phyloP scores from a whole-genome alignment of 2,888 invertebrate genomes.

The Omphaloscelis lunosa region DNA sequence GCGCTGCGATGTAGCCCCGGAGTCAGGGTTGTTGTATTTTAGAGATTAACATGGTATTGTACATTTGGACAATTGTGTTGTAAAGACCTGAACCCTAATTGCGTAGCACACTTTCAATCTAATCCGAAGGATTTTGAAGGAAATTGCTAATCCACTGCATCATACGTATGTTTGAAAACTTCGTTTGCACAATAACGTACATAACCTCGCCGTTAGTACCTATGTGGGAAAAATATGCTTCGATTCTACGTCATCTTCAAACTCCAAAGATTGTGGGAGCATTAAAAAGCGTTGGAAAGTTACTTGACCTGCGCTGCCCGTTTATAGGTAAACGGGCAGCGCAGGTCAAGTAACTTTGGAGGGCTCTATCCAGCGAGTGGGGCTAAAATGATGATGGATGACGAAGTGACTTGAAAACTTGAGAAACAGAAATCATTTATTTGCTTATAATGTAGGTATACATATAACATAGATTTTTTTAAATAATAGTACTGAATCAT shows the following conservation, averaged over 20 bases:
- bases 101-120: background rate
- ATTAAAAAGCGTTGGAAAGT: background rate
- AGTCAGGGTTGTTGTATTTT: constrained; percentile 35
- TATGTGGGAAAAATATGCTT: background rate
- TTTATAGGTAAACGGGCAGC: background rate
- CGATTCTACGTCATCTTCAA: background rate
- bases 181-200: background rate
- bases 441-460: too few relatives aligned
- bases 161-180: background rate
- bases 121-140: background rate
- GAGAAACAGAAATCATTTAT: too few relatives aligned
- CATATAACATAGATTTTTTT: too few relatives aligned
- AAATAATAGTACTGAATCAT: too few relatives aligned
- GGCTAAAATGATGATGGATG: background rate
- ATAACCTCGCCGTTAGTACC: background rate
- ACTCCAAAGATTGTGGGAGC: background rate
- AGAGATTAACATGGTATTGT: background rate
- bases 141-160: background rate
- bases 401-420: background rate
- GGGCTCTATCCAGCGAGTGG: too few relatives aligned
- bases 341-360: background rate
- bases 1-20: constrained; percentile 53
- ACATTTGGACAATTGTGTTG: background rate
- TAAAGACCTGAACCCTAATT: background rate
- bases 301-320: too few relatives aligned